Evolutionary conservation across 2,888 invertebrate species (phyloP).

Genomic region (Drosophila siamana): DNA sequence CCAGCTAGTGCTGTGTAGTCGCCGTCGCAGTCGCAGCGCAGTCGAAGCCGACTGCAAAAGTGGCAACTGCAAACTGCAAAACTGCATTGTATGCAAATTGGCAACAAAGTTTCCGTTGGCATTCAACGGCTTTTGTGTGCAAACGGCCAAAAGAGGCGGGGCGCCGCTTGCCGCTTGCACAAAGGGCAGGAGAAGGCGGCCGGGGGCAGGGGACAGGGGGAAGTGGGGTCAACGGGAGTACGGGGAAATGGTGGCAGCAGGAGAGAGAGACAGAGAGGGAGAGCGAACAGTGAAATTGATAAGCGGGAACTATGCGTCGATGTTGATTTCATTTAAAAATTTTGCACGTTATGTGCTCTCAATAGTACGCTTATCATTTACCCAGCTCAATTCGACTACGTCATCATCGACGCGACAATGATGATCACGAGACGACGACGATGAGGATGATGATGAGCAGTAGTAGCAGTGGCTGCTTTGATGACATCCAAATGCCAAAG

Average conservation of each 20-base stretch:
- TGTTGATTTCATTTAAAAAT: slow-evolving; percentile 48
- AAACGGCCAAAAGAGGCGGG: slow-evolving; percentile 1
- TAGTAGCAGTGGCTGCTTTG: slow-evolving; percentile 21
- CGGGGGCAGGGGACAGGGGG: not conserved
- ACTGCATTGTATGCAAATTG: slow-evolving; percentile 77
- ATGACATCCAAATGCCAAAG: slow-evolving; percentile 43
- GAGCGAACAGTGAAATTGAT: slow-evolving; percentile 67
- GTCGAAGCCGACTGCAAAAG: slow-evolving; percentile 11
- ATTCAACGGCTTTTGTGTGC: slow-evolving; percentile 34
- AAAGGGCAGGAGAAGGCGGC: not conserved
- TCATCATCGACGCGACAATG: slow-evolving; percentile 2
- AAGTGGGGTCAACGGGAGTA: not conserved
- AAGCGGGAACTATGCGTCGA: slow-evolving; percentile 51
- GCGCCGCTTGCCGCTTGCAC: not conserved
- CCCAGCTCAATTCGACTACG: slow-evolving; percentile 16
- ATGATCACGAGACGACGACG: slow-evolving; percentile 1
- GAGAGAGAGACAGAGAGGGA: no score
- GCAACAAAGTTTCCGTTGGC: slow-evolving; percentile 57
- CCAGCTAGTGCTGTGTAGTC: not conserved
- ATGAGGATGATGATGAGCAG: not conserved
- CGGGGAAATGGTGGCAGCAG: no score
- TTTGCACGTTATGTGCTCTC: slow-evolving; percentile 32
- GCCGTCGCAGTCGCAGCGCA: not conserved
- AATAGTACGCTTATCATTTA: slow-evolving; percentile 42
- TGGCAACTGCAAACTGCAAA: slow-evolving; percentile 43